A percentile compares a stretch with the other conserved stretches of the same genome.
These are phyloP conservation scores for Gallinago jamesoni DNA, from an alignment of 2,113 vertebrate genomes.

Conservation along the genomic window DNA sequence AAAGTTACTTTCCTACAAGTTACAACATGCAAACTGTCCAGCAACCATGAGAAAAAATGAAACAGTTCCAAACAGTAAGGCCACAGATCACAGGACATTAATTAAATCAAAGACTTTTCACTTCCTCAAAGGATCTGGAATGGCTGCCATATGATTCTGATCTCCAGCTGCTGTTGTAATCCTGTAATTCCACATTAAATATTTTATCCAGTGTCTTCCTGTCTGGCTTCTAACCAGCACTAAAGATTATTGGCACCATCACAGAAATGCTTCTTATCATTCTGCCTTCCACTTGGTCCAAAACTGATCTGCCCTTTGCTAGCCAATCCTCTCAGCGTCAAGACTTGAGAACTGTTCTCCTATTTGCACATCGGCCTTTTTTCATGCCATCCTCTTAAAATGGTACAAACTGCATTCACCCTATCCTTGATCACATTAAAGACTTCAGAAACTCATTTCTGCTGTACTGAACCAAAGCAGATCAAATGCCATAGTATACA, in stretches of 20 bases:
- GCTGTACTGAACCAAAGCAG: background rate
- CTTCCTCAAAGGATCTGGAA: background rate
- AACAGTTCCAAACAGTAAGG: background rate
- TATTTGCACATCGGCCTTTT: background rate
- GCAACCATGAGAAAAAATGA: background rate
- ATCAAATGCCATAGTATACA: background rate
- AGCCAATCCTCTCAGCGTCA: background rate
- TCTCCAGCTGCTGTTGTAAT: background rate
- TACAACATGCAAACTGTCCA: background rate
- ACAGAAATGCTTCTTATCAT: background rate
- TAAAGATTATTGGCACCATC: background rate
- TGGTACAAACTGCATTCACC: background rate
- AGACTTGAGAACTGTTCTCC: background rate
- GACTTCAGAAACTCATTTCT: background rate
- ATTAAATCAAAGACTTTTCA: background rate
- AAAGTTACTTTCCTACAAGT: background rate
- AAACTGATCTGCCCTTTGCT: background rate
- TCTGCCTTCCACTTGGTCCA: background rate
- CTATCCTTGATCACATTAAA: background rate
- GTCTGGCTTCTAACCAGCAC: background rate
- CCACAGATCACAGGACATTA: background rate
- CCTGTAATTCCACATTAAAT: background rate
- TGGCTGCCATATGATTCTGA: background rate
- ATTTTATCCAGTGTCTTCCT: background rate
- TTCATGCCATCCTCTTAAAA: background rate